Conservation (phyloP, 2,113 vertebrate species). For the Protomyctophum bolini region DNA sequence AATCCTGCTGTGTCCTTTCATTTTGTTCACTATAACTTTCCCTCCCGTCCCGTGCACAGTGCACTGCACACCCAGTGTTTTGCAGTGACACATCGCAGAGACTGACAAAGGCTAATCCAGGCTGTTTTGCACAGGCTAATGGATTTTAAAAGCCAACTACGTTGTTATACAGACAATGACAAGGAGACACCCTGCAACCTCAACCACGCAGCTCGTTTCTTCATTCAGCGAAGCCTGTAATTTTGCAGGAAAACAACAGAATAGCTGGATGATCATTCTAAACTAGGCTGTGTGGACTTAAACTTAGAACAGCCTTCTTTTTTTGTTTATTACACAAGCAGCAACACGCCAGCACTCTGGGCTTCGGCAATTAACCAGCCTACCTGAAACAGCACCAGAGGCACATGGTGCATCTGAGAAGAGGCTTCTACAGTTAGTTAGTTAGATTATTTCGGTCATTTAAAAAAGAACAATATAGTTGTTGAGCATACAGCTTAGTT, state of each 20-base stretch:
- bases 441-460: too few relatives aligned
- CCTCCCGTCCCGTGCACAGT: not conserved
- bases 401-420: conserved; percentile 75
- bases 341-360: conserved; percentile 9
- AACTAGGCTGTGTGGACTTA: conserved; percentile 22
- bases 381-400: conserved; percentile 78
- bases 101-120: not conserved
- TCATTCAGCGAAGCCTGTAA: conserved; percentile 1
- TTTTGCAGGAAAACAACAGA: conserved; percentile 37
- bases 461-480: too few relatives aligned
- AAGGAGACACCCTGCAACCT: conserved; percentile 22
- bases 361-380: conserved; percentile 39
- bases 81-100: conserved; percentile 10
- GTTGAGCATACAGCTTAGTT: too few relatives aligned
- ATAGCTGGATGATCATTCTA: conserved; percentile 19
- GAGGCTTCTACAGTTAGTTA: conserved; percentile 27
- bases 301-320: conserved; percentile 24
- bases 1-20: conserved; percentile 18
- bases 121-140: not conserved
- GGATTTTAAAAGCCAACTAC: not conserved
- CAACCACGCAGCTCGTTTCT: conserved; percentile 15
- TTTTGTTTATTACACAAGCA: conserved; percentile 29
- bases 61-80: conserved; percentile 23
- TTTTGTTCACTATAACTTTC: conserved; percentile 40
- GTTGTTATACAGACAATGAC: not conserved